Conservation (phyloP, 2,113 vertebrate species). For the Catharus minimus region DNA sequence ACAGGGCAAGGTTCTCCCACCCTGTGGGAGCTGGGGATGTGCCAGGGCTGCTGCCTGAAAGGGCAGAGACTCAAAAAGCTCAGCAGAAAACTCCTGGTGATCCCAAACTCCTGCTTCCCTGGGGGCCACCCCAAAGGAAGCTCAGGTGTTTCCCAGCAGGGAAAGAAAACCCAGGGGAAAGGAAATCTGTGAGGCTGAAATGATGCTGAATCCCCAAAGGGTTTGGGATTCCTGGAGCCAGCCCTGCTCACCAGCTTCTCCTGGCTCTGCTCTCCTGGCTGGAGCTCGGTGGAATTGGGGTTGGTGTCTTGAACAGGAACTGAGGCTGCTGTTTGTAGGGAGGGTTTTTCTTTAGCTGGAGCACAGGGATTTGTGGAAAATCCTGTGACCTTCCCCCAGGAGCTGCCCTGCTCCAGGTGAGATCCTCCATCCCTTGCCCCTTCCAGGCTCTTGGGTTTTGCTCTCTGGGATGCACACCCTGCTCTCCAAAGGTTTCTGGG, state of each 20-base stretch:
- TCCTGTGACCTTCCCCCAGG: not conserved
- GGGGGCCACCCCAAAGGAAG: not conserved
- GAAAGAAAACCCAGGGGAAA: not conserved
- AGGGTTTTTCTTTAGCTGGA: not conserved
- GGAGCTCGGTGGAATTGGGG: accelerated
- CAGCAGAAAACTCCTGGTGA: not conserved
- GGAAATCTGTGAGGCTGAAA: not conserved
- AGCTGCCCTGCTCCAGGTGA: not conserved
- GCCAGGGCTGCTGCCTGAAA: not conserved
- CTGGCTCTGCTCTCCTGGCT: accelerated
- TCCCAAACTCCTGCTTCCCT: not conserved
- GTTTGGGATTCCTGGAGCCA: not conserved
- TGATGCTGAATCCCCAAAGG: not conserved
- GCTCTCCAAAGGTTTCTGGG: not conserved
- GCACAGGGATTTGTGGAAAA: not conserved
- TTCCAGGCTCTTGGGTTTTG: not conserved
- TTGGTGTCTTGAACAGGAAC: accelerated
- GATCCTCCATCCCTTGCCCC: not conserved
- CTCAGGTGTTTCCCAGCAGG: not conserved
- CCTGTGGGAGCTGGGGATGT: not conserved
- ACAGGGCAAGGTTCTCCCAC: accelerated
- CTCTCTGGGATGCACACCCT: accelerated
- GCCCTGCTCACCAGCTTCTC: not conserved
- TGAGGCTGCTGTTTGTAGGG: accelerated
- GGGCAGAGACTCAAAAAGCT: not conserved